Percentiles rank a stretch among this genome's conserved stretches.
These are phyloP conservation scores for Galemys pyrenaicus DNA, from an alignment of 2,113 vertebrate species.

Conservation along the genomic window DNA sequence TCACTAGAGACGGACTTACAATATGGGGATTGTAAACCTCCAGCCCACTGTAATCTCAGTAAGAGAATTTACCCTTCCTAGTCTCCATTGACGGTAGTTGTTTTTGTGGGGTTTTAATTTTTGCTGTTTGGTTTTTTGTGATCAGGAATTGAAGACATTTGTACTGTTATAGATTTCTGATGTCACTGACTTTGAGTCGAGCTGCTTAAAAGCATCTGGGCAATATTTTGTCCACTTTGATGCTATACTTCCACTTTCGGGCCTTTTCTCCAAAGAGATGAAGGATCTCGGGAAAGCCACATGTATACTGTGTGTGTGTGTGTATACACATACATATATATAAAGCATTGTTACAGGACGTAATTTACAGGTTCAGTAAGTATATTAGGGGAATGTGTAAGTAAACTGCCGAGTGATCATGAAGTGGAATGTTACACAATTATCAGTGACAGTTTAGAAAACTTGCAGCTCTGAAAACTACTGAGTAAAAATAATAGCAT, in stretches of 20 bases:
- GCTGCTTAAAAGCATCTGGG: neutral
- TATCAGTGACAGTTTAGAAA: constrained; percentile 30
- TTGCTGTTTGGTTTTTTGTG: neutral
- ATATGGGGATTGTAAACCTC: neutral
- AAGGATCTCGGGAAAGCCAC: neutral
- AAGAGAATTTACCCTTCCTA: neutral
- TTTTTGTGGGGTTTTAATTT: neutral
- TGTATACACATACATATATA: too few species aligned
- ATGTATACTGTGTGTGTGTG: neutral
- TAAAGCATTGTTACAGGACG: constrained; percentile 10
- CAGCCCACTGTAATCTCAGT: neutral
- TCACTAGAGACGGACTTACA: constrained; percentile 20
- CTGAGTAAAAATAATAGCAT: neutral
- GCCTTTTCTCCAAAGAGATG: neutral
- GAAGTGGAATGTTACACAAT: neutral
- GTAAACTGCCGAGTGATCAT: neutral
- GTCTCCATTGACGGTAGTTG: neutral
- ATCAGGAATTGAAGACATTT: neutral
- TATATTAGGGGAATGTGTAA: neutral
- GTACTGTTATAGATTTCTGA: neutral
- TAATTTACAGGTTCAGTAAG: neutral
- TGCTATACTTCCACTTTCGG: neutral
- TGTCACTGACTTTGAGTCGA: neutral
- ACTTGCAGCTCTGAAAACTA: constrained; percentile 28
- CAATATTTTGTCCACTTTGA: neutral